Evolutionary conservation across 2,113 vertebrate genomes (phyloP).

Genomic region (Trematocara macrostoma): DNA sequence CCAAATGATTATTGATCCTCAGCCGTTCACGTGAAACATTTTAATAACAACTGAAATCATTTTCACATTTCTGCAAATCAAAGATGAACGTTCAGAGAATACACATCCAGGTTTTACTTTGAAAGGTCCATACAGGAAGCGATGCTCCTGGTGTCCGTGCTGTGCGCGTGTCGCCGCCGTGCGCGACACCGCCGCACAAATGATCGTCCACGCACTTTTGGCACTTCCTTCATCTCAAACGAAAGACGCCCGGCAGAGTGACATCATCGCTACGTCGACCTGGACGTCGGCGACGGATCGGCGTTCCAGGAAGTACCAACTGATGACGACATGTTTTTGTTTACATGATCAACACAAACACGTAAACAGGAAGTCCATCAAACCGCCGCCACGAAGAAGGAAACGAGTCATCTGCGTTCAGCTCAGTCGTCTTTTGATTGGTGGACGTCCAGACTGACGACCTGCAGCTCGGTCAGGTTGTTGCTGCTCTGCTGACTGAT

Average conservation of each 20-base stretch:
- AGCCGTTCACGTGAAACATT: background rate
- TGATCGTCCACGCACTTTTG: background rate
- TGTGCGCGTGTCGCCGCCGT: background rate
- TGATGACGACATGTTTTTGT: background rate
- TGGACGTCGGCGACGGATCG: background rate
- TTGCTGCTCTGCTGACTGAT: slow-evolving; percentile 88
- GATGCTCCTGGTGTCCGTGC: background rate
- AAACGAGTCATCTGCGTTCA: background rate
- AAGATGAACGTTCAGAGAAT: background rate
- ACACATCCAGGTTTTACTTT: background rate
- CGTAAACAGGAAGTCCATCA: background rate
- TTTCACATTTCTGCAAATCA: background rate
- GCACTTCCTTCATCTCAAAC: background rate
- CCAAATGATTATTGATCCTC: background rate
- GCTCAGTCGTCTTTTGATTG: slow-evolving; percentile 85
- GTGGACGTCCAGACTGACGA: slow-evolving; percentile 89
- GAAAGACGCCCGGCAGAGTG: background rate
- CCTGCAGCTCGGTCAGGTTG: slow-evolving; percentile 90
- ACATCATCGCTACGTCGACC: background rate
- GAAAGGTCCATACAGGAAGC: background rate
- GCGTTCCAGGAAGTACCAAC: background rate
- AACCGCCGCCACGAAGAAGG: background rate
- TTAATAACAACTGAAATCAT: background rate
- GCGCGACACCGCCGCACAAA: background rate
- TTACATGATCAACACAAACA: background rate